phyloP scores from a whole-genome alignment of 2,888 invertebrate species.

The Drosophila testacea region DNA sequence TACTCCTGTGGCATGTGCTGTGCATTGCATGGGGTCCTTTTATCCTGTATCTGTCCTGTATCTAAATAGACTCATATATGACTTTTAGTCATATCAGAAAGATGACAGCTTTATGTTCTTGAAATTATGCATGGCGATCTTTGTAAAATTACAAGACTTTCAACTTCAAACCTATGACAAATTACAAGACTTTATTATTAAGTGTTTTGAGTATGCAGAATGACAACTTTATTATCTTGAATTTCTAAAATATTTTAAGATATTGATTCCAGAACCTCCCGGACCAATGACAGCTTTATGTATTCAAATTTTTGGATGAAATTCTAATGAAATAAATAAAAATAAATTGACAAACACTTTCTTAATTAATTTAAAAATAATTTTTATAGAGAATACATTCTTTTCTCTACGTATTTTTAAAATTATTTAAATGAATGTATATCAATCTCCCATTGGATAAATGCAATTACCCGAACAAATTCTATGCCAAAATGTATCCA shows the following conservation, averaged over 20 bases:
- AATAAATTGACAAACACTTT: no score
- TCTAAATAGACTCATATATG: background rate
- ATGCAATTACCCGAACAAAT: no score
- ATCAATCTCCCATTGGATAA: no score
- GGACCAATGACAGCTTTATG: background rate
- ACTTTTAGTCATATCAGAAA: background rate
- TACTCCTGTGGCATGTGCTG: constrained; percentile 63
- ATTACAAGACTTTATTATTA: background rate
- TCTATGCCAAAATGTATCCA: no score
- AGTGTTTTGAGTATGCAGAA: background rate
- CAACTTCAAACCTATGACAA: background rate
- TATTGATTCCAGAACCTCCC: background rate
- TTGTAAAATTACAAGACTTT: background rate
- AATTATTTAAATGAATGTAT: no score
- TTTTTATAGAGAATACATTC: no score
- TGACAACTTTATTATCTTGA: background rate
- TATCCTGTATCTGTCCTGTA: background rate
- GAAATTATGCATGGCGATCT: background rate
- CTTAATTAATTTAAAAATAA: no score
- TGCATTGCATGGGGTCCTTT: constrained; percentile 48
- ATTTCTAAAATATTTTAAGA: background rate
- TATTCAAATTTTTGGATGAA: background rate
- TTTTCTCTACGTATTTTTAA: no score
- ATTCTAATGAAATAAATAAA: background rate
- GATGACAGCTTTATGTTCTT: constrained; percentile 32